These are phyloP conservation scores for Anoplolepis gracilipes DNA, from an alignment of 1,140 invertebrate species.

Conservation along the genomic window DNA sequence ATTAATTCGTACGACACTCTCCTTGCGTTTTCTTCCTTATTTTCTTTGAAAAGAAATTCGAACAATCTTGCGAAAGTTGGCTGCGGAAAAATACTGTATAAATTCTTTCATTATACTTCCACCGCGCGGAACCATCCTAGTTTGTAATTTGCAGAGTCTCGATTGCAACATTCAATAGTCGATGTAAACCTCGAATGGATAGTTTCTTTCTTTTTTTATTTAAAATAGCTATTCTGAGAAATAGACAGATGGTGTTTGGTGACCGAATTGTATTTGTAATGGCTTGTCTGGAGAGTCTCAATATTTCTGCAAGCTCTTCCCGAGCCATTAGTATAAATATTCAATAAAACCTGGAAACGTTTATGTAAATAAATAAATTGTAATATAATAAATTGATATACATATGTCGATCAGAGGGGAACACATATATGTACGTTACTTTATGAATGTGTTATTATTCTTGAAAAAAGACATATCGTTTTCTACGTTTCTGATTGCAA, in stretches of 20 bases:
- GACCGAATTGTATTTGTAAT: neutral
- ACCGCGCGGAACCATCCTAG: conserved; percentile 5
- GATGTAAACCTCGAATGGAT: conserved; percentile 6
- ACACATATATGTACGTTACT: neutral
- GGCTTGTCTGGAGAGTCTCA: neutral
- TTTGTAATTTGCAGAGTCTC: conserved; percentile 40
- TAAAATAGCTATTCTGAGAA: neutral
- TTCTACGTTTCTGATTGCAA: neutral
- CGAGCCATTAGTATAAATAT: neutral
- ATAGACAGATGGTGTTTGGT: neutral
- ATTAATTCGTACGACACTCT: conserved; percentile 23
- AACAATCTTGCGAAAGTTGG: conserved; percentile 6
- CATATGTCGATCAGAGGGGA: neutral
- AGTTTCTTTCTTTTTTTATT: neutral
- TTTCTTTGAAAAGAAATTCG: conserved; percentile 29
- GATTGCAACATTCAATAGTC: neutral
- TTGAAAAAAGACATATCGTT: neutral
- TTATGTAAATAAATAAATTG: neutral
- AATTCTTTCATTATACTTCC: conserved; percentile 54
- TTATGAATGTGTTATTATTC: neutral
- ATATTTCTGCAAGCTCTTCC: neutral
- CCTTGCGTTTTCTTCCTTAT: conserved; percentile 26
- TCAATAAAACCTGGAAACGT: neutral
- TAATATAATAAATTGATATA: neutral
- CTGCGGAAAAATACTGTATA: conserved; percentile 42